Evolutionary conservation across 2,797 vertebrate genomes (phyloP), one percentile per base, ranked within the genome.

Genomic region (Pangasius macronema): DNA sequence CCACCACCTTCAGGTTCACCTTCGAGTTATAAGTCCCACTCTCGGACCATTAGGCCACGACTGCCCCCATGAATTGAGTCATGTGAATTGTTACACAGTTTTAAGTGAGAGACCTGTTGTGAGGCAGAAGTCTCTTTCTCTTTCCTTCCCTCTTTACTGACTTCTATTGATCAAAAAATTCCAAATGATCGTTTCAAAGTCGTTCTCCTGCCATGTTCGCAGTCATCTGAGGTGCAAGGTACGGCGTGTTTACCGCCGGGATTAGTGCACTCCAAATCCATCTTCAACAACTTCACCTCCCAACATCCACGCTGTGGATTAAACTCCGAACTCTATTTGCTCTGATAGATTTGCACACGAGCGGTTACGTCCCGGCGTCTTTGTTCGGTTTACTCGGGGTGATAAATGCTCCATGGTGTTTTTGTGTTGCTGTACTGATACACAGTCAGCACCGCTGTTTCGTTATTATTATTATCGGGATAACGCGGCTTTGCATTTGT

Each of bases 291-390:
- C 76, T 70, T 51, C 76, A 70, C 49, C 76, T 14, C 36, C 36
- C 33, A 51, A 39, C 49, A 80, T 46, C 33, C 46, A 80, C 63
- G 9, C 76, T 16, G 73, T n/a, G 63, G 63, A 73, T 86, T 86
- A 82, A 51, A 49, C 13, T 3, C 57, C 3, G 24, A 82, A 82
- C 53, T 67, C 65, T 82, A 27, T 82, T 86, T 86, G 79, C 79
- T 82, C 30, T 57, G 30, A 36, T 57, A 36, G 30, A 57, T 39
- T 86, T 73, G 73, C 85, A 82, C 79, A 33, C 0, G 3, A 16
- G 18, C n/a, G 51, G 30, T 59, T 61, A 36, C 36, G 4, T 49
- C 77, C 16, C 49, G 8, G 22, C 9, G 18, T 70, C 49, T 81
- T 57, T 70, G 5, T 39, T 55, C 13, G 20, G 24, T 86, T 68